Evolutionary conservation across 2,113 vertebrate species (phyloP), one percentile per base, ranked within the genome.

Genomic region (Atrichornis clamosus): DNA sequence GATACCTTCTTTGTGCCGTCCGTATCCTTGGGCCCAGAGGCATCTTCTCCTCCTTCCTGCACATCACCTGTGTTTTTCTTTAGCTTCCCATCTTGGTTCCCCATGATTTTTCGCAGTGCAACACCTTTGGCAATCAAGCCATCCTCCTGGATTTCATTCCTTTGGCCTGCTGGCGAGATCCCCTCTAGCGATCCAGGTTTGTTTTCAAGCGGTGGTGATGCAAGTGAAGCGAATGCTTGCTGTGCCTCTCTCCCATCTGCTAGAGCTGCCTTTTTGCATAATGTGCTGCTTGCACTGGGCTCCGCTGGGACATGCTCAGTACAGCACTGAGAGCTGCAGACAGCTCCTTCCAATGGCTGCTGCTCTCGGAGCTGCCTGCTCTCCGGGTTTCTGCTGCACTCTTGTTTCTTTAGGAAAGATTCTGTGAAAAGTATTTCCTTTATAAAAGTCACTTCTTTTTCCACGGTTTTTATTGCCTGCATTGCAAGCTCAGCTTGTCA

Each of bases 21-120:
- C 67, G 96, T 96, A 95, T 99, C 98, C 94, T 97, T 98, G 85
- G 98, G 98, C 98, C 98, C 98, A 90, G 93, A 97, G 26, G 95
- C 98, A 92, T 98, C 98, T 64, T 99, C 98, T n/a, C 93, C 95
- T 97, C 97, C 97, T 97, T 97, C 98, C 76, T 96, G 98, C 50
- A 96, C 97, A 95, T 98, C 98, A 97, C 98, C 96, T 93, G 98
- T 76, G 67, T 98, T 98, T 96, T 97, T 98, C 98, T 97, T 99
- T 23, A 98, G 98, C 97, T 99, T 99, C 27, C 98, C 99, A 91
- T 99, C 99, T 96, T 99, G 99, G 96, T 99, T 99, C 68, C 99
- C 99, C 99, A 99, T 99, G 96, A 96, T 97, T 94, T 94, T 94
- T 63, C 76, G 95, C 94, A 92, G 95, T 12, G 96, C 98, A 78